Evolutionary conservation across 2,113 vertebrate species (phyloP).

Genomic region (Osmerus eperlanus): DNA sequence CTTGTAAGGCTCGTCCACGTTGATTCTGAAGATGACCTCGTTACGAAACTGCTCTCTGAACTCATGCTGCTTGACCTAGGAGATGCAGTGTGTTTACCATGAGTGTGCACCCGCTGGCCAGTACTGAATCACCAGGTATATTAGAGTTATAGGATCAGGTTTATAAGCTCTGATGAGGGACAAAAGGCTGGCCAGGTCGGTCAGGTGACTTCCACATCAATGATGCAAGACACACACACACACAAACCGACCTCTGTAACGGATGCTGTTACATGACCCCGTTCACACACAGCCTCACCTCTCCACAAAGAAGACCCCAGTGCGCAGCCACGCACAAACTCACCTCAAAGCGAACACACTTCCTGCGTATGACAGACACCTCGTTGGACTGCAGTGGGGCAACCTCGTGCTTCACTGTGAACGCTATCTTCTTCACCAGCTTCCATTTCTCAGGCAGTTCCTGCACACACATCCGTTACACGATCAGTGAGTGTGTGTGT

Average conservation of each 20-base stretch:
- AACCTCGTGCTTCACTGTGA: constrained; percentile 80
- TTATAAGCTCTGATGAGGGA: too few relatives aligned
- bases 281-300: neutral
- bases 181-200: neutral
- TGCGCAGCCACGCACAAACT: constrained; percentile 33
- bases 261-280: neutral
- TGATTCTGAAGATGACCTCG: constrained; percentile 69
- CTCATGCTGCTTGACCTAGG: constrained; percentile 75
- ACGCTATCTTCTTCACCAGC: constrained; percentile 76
- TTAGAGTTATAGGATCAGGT: too few relatives aligned
- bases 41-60: constrained; percentile 76
- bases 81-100: constrained; percentile 19
- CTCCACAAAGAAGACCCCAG: neutral
- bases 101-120: too few relatives aligned
- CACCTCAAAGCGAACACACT: constrained; percentile 85
- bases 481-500: constrained; percentile 6
- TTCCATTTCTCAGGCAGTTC: constrained; percentile 77
- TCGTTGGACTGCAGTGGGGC: constrained; percentile 79
- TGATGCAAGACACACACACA: neutral
- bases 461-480: constrained; percentile 39
- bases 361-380: constrained; percentile 85
- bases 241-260: neutral
- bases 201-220: neutral
- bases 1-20: constrained; percentile 63
- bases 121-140: neutral